Conservation (phyloP, 2,113 vertebrate species). For the Dicerorhinus sumatrensis region DNA sequence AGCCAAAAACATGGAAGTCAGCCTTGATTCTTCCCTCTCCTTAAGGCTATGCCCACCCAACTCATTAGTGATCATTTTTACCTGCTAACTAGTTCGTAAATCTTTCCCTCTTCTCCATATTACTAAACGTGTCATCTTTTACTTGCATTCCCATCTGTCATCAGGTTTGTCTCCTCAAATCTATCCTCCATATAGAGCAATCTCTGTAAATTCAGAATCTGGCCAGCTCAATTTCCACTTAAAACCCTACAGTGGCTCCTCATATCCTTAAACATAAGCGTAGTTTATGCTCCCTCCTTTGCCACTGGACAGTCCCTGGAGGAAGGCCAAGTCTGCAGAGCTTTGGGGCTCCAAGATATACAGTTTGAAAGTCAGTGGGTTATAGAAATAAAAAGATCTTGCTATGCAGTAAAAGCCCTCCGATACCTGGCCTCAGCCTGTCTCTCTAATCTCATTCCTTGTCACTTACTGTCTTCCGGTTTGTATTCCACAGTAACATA, state of each 20-base stretch:
- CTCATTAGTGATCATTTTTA: neutral
- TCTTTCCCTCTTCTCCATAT: neutral
- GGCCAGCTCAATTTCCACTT: neutral
- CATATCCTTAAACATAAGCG: neutral
- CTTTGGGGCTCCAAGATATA: neutral
- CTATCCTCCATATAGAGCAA: neutral
- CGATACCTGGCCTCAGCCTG: neutral
- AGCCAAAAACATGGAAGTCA: neutral
- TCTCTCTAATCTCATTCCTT: neutral
- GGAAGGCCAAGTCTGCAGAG: neutral
- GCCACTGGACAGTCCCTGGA: fast-evolving
- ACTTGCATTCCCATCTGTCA: neutral
- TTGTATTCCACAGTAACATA: neutral
- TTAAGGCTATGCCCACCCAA: neutral
- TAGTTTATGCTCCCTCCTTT: neutral
- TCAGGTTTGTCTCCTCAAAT: neutral
- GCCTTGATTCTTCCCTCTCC: neutral
- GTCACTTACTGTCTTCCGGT: neutral
- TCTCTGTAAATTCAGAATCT: neutral
- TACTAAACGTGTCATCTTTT: neutral
- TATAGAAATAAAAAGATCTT: neutral
- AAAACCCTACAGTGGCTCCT: neutral
- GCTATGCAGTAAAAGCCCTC: fast-evolving
- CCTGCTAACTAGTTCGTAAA: neutral
- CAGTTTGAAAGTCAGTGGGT: neutral